Base-by-base conservation (phyloP, 2,888 invertebrate genomes). In the Pherbina coryleti region DNA sequence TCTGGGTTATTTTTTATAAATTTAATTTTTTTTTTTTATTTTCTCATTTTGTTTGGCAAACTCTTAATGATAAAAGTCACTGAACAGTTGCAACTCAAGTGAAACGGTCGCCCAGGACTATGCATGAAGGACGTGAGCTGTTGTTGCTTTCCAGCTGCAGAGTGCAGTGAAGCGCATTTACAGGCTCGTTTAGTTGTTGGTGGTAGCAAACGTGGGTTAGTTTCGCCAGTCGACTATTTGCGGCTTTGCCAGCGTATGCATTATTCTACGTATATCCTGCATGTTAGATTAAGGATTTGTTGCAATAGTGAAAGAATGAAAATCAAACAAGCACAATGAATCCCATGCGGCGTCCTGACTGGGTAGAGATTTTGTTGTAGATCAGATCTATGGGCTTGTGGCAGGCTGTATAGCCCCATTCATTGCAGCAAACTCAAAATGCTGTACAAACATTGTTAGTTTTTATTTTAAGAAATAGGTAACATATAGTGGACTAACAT, bases 1-100 rank as follows among this genome's bases (percentile, higher is more conserved):
- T 17, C 64, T 31, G 11, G 9, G 64, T 34, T 7, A 31, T 8
- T 17, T 28, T 17, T 17, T 22, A 8, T 28, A 28, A 25, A 19
- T 55, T n/a, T 22, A 1, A 55, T 22, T n/a, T 55, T 19, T 17
- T n/a, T 31, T 2, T n/a, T 31, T 28, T 25, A 25, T 60, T 64
- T 8, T 51, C 2, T 14, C 8, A 28, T 51, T 69, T 49, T 51
- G 25, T 51, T 25, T 28, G 67, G 19, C 34, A 34, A 31, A 64
- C 28, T 25, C 44, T 19, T 22, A 69, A 69, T 64, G 73, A 62
- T 73, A 73, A 62, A 73, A 73, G 73, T 73, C 64, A 64, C 31
- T 62, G 62, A 19, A 73, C 62, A 44, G 34, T 9, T 19, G 19
- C 69, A 49, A n/a, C 19, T 17, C 44, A n/a, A 31, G 28, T 64